phyloP scores from a whole-genome alignment of 1,140 invertebrate genomes.

The Saccostrea glomerata region DNA sequence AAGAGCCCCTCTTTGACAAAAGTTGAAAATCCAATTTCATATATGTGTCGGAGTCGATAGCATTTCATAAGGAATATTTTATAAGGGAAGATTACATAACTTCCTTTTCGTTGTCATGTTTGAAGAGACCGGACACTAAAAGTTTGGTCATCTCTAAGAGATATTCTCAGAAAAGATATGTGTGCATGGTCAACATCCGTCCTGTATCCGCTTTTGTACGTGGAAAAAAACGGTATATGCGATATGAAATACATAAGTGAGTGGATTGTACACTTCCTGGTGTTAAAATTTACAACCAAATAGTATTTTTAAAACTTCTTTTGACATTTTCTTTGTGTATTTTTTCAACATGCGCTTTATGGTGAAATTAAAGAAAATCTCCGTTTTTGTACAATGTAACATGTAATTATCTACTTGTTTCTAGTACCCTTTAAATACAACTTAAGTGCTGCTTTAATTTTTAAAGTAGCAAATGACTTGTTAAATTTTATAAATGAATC shows the following conservation, averaged over 20 bases:
- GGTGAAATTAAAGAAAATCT: too few relatives aligned
- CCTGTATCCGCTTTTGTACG: conserved; percentile 15
- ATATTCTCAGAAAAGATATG: conserved; percentile 19
- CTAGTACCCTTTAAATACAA: not conserved
- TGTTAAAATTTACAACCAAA: not conserved
- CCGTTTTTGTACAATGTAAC: too few relatives aligned
- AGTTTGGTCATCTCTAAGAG: conserved; percentile 19
- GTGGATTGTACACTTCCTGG: conserved; percentile 15
- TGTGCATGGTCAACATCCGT: conserved; percentile 25
- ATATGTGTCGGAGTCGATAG: too few relatives aligned
- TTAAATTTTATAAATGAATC: not conserved
- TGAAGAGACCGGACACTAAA: not conserved
- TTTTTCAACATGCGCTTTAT: not conserved
- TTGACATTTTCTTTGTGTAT: not conserved
- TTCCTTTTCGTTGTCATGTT: not conserved
- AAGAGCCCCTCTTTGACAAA: not conserved
- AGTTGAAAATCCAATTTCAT: too few relatives aligned
- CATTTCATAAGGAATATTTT: not conserved
- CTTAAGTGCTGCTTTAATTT: not conserved
- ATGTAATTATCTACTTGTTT: not conserved
- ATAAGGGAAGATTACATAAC: not conserved
- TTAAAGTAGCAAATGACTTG: not conserved
- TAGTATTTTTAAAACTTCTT: not conserved
- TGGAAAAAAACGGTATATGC: not conserved
- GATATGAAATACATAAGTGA: not conserved